Evolutionary conservation across 53 echinoderm and acorn worm genomes (phyloP).

Genomic region (Patiria pectinifera): DNA sequence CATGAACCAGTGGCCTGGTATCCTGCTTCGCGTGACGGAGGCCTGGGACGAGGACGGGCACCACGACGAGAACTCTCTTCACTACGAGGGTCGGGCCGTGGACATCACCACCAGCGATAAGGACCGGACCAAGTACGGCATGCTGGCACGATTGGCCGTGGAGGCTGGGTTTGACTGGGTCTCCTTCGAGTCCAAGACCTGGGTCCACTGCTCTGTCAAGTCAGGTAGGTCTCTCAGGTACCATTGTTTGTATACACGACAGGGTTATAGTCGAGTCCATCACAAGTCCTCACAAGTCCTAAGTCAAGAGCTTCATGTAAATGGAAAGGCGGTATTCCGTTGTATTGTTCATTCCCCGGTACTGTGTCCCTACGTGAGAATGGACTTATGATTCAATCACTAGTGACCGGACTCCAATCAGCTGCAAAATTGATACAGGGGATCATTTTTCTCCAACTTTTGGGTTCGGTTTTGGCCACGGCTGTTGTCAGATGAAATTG

Average conservation of each 20-base stretch:
- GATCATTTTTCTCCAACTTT: too few species aligned
- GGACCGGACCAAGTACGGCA: slow-evolving; percentile 92
- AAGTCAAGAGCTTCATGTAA: too few species aligned
- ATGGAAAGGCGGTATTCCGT: too few species aligned
- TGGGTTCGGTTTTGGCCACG: too few species aligned
- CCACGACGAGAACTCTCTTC: slow-evolving; percentile 77
- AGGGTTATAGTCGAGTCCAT: too few species aligned
- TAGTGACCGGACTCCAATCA: too few species aligned
- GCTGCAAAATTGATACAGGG: too few species aligned
- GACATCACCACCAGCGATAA: slow-evolving; percentile 95
- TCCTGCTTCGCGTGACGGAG: slow-evolving; percentile 88
- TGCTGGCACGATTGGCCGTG: slow-evolving; percentile 92
- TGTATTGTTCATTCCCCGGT: too few species aligned
- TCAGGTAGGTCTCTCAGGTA: slow-evolving; percentile 71
- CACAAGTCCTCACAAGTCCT: too few species aligned
- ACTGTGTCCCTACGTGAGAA: too few species aligned
- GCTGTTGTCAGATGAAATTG: too few species aligned
- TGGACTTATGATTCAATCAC: too few species aligned
- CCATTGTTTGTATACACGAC: not conserved
- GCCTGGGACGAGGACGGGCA: slow-evolving; percentile 96
- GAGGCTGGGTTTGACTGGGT: slow-evolving; percentile 99
- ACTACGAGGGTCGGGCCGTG: slow-evolving; percentile 96
- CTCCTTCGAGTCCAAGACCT: slow-evolving; percentile 77
- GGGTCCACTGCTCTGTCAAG: slow-evolving; percentile 94
- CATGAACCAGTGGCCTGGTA: slow-evolving; percentile 91